Evolutionary conservation across 2,113 vertebrate genomes (phyloP).

Genomic region (Phalacrocorax aristotelis): DNA sequence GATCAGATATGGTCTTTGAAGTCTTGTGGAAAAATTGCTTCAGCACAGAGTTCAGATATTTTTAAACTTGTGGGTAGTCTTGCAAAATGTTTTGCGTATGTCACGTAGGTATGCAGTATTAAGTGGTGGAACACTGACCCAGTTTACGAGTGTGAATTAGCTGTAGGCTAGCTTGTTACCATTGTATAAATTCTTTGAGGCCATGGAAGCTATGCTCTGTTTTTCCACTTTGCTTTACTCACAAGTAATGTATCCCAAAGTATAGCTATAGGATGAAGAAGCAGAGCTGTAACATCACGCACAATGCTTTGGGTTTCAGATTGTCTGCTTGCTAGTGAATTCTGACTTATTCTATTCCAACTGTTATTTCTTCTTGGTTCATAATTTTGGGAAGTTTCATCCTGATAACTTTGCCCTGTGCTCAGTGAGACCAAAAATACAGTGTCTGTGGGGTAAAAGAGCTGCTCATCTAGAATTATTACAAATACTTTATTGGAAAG

Average conservation of each 20-base stretch:
- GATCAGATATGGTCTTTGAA: neutral
- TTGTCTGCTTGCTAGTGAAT: neutral
- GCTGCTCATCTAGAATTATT: neutral
- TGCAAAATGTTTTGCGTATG: neutral
- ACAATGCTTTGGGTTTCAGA: neutral
- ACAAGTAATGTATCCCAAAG: neutral
- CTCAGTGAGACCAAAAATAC: neutral
- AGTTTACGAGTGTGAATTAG: neutral
- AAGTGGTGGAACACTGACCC: slow-evolving; percentile 26
- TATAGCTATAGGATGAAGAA: neutral
- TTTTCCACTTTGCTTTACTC: neutral
- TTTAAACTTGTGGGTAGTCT: neutral
- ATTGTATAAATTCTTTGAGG: slow-evolving; percentile 26
- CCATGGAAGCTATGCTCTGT: neutral
- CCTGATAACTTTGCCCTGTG: neutral
- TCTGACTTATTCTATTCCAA: neutral
- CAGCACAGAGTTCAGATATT: neutral
- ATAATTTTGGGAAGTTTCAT: neutral
- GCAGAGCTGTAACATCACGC: neutral
- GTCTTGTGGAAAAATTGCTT: neutral
- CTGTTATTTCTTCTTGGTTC: neutral
- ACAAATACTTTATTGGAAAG: neutral
- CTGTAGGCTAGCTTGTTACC: slow-evolving; percentile 36
- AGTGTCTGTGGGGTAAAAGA: neutral
- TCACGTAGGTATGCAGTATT: neutral